Evolutionary conservation across 1,140 invertebrate genomes (phyloP).

Genomic region (Melanaphis sacchari): DNA sequence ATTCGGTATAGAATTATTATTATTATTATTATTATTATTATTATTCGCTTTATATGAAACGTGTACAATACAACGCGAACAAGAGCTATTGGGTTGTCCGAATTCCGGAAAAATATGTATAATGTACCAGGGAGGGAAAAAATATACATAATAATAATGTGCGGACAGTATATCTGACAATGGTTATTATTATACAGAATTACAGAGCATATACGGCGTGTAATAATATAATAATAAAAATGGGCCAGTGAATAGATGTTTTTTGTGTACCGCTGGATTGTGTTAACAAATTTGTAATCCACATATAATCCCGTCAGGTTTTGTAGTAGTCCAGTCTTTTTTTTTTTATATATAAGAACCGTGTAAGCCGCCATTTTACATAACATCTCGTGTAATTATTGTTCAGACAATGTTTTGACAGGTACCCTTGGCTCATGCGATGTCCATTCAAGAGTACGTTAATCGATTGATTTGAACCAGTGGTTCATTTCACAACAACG

Average conservation of each 20-base stretch:
- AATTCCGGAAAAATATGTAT: slow-evolving; percentile 48
- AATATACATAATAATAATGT: slow-evolving; percentile 57
- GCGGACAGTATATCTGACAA: slow-evolving; percentile 43
- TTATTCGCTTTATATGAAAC: slow-evolving; percentile 36
- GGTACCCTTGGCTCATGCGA: slow-evolving; percentile 29
- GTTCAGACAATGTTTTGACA: slow-evolving; percentile 54
- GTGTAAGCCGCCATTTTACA: slow-evolving; percentile 57
- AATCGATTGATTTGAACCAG: slow-evolving; percentile 51
- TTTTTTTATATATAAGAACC: slow-evolving; percentile 45
- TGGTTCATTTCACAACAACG: slow-evolving; percentile 12
- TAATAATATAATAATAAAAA: slow-evolving; percentile 56
- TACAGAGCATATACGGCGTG: slow-evolving; percentile 23
- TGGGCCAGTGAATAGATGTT: slow-evolving; percentile 47
- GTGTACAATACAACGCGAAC: slow-evolving; percentile 30
- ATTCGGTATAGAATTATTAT: slow-evolving; percentile 26
- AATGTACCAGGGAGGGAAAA: slow-evolving; percentile 27
- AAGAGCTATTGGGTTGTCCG: slow-evolving; percentile 47
- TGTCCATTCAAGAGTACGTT: slow-evolving; percentile 22
- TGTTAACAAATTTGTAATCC: slow-evolving; percentile 58
- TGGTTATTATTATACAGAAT: slow-evolving; percentile 43
- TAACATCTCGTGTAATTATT: slow-evolving; percentile 56
- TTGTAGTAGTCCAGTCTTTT: slow-evolving; percentile 21
- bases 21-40: slow-evolving; percentile 21
- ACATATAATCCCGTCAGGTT: slow-evolving; percentile 51
- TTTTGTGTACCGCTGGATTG: slow-evolving; percentile 54